Percentiles rank a stretch among this genome's conserved stretches.
These are phyloP conservation scores for Ennomos quercinarius DNA, from an alignment of 2,888 invertebrate genomes.

Conservation along the genomic window DNA sequence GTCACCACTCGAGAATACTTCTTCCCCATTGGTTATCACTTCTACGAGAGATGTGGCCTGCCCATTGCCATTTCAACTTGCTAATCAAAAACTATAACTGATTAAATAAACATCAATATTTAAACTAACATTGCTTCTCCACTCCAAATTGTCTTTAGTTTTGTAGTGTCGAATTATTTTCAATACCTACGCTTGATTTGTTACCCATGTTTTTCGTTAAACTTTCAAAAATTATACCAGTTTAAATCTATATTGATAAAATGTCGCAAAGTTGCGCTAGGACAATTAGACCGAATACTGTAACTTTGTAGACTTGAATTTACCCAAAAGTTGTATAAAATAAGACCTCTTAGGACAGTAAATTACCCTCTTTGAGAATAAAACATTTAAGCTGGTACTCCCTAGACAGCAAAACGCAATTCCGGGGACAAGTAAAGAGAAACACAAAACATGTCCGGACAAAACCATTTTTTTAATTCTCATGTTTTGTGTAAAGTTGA, in stretches of 20 bases:
- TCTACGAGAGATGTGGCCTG: too few species aligned
- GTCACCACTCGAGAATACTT: too few species aligned
- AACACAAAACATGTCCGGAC: too few species aligned
- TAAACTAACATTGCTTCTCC: too few species aligned
- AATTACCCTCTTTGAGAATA: slow-evolving; percentile 31
- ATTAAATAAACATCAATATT: too few species aligned
- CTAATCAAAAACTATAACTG: too few species aligned
- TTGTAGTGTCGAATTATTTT: neutral
- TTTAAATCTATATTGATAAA: slow-evolving; percentile 6
- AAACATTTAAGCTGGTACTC: slow-evolving; percentile 16
- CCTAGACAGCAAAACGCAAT: slow-evolving; percentile 11
- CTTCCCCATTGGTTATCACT: too few species aligned
- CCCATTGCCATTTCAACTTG: too few species aligned
- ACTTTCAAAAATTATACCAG: neutral
- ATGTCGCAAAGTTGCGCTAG: slow-evolving; percentile 7
- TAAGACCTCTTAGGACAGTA: slow-evolving; percentile 19
- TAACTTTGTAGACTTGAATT: slow-evolving; percentile 18
- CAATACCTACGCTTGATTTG: neutral
- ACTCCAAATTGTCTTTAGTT: neutral
- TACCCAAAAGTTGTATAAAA: slow-evolving; percentile 17
- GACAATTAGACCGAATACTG: slow-evolving; percentile 13
- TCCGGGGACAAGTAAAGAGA: slow-evolving; percentile 11
- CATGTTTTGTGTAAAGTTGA: too few species aligned
- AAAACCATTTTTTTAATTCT: too few species aligned
- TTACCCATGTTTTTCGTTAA: neutral